phyloP scores from a whole-genome alignment of 2,113 vertebrate genomes.

The Psittacara wagleri region DNA sequence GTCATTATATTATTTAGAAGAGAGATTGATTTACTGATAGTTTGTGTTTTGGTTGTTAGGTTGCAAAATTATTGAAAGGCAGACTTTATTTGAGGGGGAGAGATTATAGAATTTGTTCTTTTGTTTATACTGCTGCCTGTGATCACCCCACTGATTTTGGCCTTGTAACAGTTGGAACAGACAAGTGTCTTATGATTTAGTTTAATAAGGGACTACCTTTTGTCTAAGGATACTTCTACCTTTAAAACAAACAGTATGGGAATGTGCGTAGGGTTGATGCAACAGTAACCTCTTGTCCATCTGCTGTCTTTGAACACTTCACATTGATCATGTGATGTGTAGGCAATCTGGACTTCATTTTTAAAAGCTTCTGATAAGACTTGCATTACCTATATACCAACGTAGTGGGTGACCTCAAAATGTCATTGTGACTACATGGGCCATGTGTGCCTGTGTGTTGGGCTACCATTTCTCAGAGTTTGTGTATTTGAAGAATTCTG shows the following conservation, averaged over 20 bases:
- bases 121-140: not conserved
- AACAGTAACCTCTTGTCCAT: not conserved
- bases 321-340: not conserved
- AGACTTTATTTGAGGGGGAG: not conserved
- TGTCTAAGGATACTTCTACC: not conserved
- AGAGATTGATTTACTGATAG: not conserved
- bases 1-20: not conserved
- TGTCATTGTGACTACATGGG: fast-evolving
- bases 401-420: not conserved
- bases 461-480: not conserved
- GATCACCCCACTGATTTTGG: not conserved
- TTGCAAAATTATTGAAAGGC: not conserved
- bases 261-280: not conserved
- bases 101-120: not conserved
- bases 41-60: not conserved
- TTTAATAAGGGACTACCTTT: not conserved
- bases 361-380: not conserved
- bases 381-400: not conserved
- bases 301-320: not conserved
- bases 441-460: not conserved
- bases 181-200: not conserved
- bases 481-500: not conserved
- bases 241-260: not conserved
- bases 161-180: not conserved
- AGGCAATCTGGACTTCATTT: not conserved